Percentiles rank a stretch among this genome's conserved stretches.
Conservation (phyloP, 2,797 vertebrate species). For the Mycteria americana region DNA sequence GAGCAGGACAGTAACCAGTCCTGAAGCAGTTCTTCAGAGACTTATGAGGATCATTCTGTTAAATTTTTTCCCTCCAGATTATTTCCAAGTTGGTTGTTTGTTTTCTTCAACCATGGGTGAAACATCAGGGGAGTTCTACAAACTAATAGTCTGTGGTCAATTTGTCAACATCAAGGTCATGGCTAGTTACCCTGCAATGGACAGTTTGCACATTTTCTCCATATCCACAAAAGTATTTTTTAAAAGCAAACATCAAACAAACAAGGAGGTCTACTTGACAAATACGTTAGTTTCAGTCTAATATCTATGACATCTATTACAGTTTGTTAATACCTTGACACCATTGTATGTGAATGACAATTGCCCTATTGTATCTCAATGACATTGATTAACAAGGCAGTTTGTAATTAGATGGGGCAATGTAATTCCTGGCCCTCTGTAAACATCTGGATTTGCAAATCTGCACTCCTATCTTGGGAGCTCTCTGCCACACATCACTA, state of each 20-base stretch:
- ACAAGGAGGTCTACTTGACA: neutral
- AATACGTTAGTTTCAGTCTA: neutral
- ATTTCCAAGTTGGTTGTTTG: neutral
- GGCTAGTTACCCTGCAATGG: neutral
- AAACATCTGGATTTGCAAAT: conserved; percentile 10
- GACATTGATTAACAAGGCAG: neutral
- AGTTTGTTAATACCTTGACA: neutral
- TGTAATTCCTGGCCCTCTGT: neutral
- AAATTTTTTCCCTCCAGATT: neutral
- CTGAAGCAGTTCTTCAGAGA: neutral
- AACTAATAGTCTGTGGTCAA: neutral
- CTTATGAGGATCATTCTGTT: neutral
- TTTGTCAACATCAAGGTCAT: neutral
- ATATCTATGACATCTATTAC: neutral
- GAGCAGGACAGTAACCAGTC: neutral
- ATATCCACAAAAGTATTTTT: neutral
- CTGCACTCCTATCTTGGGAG: neutral
- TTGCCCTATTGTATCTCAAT: neutral
- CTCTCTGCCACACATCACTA: neutral
- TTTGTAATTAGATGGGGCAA: neutral
- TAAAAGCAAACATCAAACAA: neutral
- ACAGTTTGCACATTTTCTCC: neutral
- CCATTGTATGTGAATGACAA: neutral
- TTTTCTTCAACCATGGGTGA: neutral
- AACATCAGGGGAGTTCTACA: neutral